phyloP scores from a whole-genome alignment of 2,888 invertebrate genomes.

The Himalopsyche japonica region DNA sequence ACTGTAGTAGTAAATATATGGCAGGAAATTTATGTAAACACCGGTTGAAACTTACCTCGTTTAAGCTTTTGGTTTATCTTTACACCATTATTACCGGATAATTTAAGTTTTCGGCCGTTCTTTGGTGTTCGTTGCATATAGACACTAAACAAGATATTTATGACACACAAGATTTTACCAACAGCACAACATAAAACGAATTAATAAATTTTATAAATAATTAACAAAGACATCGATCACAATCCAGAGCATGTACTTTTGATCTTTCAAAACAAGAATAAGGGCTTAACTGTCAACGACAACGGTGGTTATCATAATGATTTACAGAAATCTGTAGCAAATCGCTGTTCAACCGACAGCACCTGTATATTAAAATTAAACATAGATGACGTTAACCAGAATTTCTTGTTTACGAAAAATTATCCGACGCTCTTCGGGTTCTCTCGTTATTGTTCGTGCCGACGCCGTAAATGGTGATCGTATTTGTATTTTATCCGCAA shows the following conservation, averaged over 20 bases:
- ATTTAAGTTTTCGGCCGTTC: conserved; percentile 24
- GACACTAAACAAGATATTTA: background rate
- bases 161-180: background rate
- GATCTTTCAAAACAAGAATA: background rate
- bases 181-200: background rate
- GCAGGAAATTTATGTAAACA: background rate
- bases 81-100: conserved; percentile 24
- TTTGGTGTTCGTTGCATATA: conserved; percentile 32
- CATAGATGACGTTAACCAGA: background rate
- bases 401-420: background rate
- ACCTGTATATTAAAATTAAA: background rate
- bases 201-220: too few species aligned
- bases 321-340: background rate
- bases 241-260: too few species aligned
- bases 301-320: background rate
- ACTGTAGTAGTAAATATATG: background rate
- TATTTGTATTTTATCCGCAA: background rate
- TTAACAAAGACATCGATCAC: too few species aligned
- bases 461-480: conserved; percentile 27
- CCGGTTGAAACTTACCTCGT: conserved; percentile 15
- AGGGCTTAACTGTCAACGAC: background rate
- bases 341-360: background rate
- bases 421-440: background rate
- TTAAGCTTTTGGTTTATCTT: conserved; percentile 4
- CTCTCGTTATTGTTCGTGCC: conserved; percentile 11